These are phyloP conservation scores for Timema podura DNA, from an alignment of 2,888 invertebrate genomes.

Conservation along the genomic window DNA sequence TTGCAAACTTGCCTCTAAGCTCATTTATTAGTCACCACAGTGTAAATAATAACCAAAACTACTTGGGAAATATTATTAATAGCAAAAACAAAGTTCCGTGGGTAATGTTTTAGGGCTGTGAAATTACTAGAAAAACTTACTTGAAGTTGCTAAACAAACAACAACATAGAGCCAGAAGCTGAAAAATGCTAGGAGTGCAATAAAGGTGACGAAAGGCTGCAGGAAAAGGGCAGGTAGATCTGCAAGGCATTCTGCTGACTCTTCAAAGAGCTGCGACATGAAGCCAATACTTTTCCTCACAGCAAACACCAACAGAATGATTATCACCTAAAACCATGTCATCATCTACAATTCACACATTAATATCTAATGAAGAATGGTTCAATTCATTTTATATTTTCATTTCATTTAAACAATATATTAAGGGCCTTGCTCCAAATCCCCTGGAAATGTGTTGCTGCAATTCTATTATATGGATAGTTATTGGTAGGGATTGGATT, in stretches of 20 bases:
- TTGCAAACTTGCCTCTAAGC: too few relatives aligned
- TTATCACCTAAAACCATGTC: constrained; percentile 53
- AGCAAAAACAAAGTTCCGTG: neutral
- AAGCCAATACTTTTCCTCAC: constrained; percentile 78
- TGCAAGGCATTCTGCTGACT: constrained; percentile 80
- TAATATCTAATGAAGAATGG: neutral
- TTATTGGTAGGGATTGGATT: too few relatives aligned
- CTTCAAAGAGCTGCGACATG: constrained; percentile 79
- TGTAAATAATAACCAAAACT: neutral
- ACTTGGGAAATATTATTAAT: neutral
- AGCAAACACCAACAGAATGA: constrained; percentile 68
- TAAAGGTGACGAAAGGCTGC: constrained; percentile 79
- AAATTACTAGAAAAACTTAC: constrained; percentile 50
- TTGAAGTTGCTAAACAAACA: constrained; percentile 80
- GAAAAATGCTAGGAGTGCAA: constrained; percentile 72
- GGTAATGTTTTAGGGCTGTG: neutral
- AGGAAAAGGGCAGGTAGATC: constrained; percentile 79
- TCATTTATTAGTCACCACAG: neutral
- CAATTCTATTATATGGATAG: too few relatives aligned
- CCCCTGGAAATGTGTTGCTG: too few relatives aligned
- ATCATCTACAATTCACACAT: neutral
- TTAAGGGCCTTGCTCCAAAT: too few relatives aligned
- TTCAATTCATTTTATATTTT: too few relatives aligned
- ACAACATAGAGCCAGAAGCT: constrained; percentile 83
- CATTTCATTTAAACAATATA: too few relatives aligned